Base-by-base conservation (phyloP, 2,888 invertebrate species). In the Anagyrus pseudococci region DNA sequence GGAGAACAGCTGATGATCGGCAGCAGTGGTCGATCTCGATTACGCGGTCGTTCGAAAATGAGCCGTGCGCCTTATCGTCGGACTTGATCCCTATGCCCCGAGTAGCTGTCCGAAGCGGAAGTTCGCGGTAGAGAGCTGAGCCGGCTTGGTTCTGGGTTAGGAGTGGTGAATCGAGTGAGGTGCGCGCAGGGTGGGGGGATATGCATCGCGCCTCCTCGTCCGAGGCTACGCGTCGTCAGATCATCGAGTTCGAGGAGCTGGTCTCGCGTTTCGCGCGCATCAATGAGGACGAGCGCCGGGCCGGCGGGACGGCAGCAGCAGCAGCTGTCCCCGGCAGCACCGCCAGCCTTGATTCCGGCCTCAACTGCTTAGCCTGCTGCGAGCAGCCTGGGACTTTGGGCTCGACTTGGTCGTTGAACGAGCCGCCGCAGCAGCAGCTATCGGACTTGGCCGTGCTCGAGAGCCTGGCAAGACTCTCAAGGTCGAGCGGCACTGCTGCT, bases 181-280 rank as follows among this genome's bases (percentile, higher is more conserved):
- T 13, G 10, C 2, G 46, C 2, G 23, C 13, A 23, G 15, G 23
- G 23, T 1, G 20, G 20, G 63, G 55, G 71, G 72, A 71, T 66
- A 77, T 77, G 77, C 75, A 75, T 72, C 69, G 66, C 55, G 69
- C 46, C 50, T 48, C 41, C 66, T 71, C 73, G 66, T 71, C 73
- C 60, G 78, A 79, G 63, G 73, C 75, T 50, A 71, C 74, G 70
- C 77, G 74, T 41, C 50, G 47, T 62, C 81, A 80, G 70, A 77
- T 81, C 68, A 74, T 77, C 72, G 81, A 81, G 69, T 81, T 81
- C 64, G 80, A 81, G 66, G 81, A 81, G 68, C 72, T 81, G 64
- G 77, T 80, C 23, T 77, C 78, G 64, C 76, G 79, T 19, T 72
- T 81, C 58, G 78, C 78, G 63, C 77, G 78, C 15, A 77, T 80